Base-by-base conservation (phyloP, 2,797 vertebrate genomes). In the Dendrocincla tyrannina region DNA sequence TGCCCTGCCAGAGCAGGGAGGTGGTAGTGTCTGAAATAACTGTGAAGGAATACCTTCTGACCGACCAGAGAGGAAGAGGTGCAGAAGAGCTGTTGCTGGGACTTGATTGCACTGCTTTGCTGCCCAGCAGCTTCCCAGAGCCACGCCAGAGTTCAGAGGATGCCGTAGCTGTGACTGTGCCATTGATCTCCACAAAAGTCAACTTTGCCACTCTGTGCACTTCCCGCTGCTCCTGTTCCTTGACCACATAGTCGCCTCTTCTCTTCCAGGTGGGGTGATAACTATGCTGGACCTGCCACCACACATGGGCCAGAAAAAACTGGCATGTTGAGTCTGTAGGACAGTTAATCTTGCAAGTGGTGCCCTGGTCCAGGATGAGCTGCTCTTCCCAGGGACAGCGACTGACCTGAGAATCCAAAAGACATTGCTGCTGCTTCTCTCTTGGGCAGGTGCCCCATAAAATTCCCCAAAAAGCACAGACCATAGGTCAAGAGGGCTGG, bases 241-340 rank as follows among this genome's bases (percentile, higher is more conserved):
- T 5, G 2, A 24, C 10, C 17, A 20, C 0, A 1, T 56, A 1
- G 0, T 55, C 24, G 55, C 28, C 62, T 72, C 30, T 39, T 67
- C 10, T 39, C 74, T 74, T 70, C 44, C 49, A 47, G 17, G 4
- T 35, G 11, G 37, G 30, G 7, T 44, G 30, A 49, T 33, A 60
- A 59, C 46, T 68, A 27, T 52, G 27, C 24, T 60, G 69, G 47
- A 63, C 28, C 42, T 66, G 47, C 19, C 2, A 3, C 12, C 10
- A 1, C 0, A 2, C 16, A 5, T 1, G 5, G 8, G 2, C 41
- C 37, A 22, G 32, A 42, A 10, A 44, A 70, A 91, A 37, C 5
- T 5, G 8, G 14, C 22, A 18, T 0, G 0, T 30, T 55, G 16
- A 28, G 77, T 62, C 64, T 53, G 39, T 15, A 42, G 35, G 58